phyloP scores from a whole-genome alignment of 2,113 vertebrate genomes.

The Bubo bubo region DNA sequence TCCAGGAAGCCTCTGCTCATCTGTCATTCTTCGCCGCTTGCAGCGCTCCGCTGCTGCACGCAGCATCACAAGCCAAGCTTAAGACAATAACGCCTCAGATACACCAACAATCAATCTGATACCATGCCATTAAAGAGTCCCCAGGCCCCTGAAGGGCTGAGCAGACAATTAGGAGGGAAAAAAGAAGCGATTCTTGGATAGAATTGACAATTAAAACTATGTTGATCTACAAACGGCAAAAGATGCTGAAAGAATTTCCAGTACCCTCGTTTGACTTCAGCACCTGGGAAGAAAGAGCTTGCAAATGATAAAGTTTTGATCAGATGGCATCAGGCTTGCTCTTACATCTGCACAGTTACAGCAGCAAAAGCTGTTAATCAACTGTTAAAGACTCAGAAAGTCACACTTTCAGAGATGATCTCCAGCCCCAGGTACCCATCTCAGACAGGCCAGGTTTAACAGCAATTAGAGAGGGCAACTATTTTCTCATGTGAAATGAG shows the following conservation, averaged over 20 bases:
- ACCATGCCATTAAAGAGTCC: neutral
- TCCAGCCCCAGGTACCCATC: neutral
- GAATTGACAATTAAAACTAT: neutral
- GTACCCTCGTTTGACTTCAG: neutral
- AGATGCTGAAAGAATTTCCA: neutral
- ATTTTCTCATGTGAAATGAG: accelerated
- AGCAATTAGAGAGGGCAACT: neutral
- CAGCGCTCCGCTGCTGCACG: slow-evolving; percentile 17
- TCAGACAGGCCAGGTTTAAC: accelerated
- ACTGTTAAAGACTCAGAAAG: neutral
- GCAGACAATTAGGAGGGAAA: neutral
- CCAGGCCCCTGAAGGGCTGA: neutral
- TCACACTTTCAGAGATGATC: neutral
- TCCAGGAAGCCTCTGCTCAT: neutral
- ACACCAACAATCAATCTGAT: neutral
- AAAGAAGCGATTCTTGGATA: neutral
- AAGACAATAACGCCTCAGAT: slow-evolving; percentile 2
- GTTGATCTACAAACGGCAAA: neutral
- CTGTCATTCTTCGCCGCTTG: neutral
- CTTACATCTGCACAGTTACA: neutral
- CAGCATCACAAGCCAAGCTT: slow-evolving; percentile 72
- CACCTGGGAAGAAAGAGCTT: neutral
- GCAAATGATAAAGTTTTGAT: neutral
- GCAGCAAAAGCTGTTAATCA: neutral
- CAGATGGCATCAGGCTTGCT: neutral